Percentiles rank a stretch among this genome's conserved stretches.
These are phyloP conservation scores for Babyrousa celebensis DNA, from an alignment of 2,797 vertebrate genomes.

Conservation along the genomic window DNA sequence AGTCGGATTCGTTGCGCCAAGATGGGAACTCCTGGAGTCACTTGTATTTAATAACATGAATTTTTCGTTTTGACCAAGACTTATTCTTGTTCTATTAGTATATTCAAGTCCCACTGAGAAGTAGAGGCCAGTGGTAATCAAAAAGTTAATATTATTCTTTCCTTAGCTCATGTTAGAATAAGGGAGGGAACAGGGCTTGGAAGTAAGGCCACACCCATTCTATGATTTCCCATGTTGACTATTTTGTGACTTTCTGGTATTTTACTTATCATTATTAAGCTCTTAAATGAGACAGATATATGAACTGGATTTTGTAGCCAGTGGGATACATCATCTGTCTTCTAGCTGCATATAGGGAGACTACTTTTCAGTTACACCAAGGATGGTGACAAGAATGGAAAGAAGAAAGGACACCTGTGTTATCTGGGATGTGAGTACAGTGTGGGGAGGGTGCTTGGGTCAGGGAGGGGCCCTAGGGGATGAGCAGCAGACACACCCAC, in stretches of 20 bases:
- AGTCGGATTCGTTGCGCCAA: too few relatives aligned
- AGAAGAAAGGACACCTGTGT: background rate
- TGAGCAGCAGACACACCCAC: background rate
- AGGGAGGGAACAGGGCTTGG: too few relatives aligned
- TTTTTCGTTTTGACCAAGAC: background rate
- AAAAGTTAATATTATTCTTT: background rate
- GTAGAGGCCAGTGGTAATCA: background rate
- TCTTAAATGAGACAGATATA: background rate
- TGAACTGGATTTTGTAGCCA: background rate
- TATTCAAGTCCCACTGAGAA: background rate
- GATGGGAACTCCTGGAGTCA: too few relatives aligned
- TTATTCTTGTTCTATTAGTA: background rate
- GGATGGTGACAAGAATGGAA: accelerated
- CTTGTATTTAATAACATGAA: background rate
- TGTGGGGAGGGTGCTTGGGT: accelerated
- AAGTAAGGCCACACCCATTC: background rate
- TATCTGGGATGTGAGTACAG: accelerated
- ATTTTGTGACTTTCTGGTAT: background rate
- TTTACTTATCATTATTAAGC: background rate
- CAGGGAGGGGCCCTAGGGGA: accelerated
- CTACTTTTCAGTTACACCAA: background rate
- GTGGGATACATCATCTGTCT: background rate
- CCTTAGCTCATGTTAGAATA: background rate
- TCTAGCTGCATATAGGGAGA: background rate
- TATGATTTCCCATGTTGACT: background rate